These are phyloP conservation scores for Pygoscelis antarcticus DNA, from an alignment of 2,113 vertebrate genomes.

Conservation along the genomic window DNA sequence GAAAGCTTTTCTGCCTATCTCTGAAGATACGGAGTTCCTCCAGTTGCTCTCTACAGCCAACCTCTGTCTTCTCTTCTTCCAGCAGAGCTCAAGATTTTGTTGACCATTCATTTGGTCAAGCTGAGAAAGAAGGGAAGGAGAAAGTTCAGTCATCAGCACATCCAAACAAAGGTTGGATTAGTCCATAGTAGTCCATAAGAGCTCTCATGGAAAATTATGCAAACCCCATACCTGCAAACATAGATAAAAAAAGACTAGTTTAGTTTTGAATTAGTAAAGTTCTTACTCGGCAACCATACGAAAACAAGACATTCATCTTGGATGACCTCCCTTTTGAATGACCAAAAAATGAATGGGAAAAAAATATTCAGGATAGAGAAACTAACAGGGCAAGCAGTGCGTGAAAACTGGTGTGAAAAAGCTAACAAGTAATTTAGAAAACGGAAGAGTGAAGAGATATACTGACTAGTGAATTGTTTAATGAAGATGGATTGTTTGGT, in stretches of 20 bases:
- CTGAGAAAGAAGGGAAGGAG: not conserved
- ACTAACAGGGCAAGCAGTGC: not conserved
- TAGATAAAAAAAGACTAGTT: not conserved
- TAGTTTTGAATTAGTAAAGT: not conserved
- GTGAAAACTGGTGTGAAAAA: not conserved
- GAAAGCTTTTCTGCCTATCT: not conserved
- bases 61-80: not conserved
- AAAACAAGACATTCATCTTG: not conserved
- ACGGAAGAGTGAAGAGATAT: not conserved
- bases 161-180: not conserved
- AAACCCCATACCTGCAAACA: not conserved
- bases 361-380: not conserved
- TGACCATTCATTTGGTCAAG: not conserved
- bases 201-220: not conserved
- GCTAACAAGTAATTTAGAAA: not conserved
- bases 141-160: not conserved
- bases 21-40: not conserved
- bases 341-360: not conserved
- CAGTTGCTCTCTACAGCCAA: not conserved
- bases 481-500: constrained; percentile 51
- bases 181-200: not conserved
- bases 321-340: not conserved
- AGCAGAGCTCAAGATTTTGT: not conserved
- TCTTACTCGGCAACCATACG: not conserved
- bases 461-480: constrained; percentile 39